Conservation (phyloP, 64 coral and sea anemone species). For the Montipora sp. region DNA sequence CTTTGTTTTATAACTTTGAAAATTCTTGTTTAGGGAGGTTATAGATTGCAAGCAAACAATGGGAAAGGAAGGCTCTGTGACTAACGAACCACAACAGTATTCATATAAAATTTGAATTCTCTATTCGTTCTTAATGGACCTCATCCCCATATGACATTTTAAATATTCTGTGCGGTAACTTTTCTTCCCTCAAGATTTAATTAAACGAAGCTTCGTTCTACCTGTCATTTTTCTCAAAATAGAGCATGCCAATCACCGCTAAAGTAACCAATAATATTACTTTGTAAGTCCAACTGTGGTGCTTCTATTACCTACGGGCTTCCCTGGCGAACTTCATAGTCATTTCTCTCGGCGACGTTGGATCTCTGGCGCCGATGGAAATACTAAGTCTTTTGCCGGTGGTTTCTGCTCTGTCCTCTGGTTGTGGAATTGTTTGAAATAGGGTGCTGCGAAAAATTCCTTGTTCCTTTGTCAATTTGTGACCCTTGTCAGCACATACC, state of each 20-base stretch:
- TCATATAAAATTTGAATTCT: not conserved
- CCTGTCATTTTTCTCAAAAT: not conserved
- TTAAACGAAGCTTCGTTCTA: not conserved
- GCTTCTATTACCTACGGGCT: not conserved
- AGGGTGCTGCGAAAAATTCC: not conserved
- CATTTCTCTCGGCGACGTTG: not conserved
- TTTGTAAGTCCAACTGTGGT: not conserved
- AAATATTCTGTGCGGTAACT: not conserved
- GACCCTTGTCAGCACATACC: not conserved
- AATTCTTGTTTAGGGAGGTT: not conserved
- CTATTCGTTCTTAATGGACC: not conserved
- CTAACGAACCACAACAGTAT: too few relatives aligned
- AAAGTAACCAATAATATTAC: not conserved
- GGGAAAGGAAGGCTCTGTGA: not conserved
- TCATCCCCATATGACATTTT: not conserved
- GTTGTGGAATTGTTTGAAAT: constrained; percentile 18
- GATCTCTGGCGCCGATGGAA: not conserved
- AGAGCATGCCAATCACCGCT: not conserved
- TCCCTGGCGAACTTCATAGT: not conserved
- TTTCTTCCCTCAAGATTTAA: not conserved
- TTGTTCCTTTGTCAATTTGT: constrained; percentile 32
- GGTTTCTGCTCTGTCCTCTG: not conserved
- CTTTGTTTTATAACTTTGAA: not conserved
- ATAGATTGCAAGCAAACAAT: not conserved
- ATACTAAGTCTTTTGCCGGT: not conserved